Conservation (phyloP, 2,888 invertebrate species). For the Nomada goodeniana region DNA sequence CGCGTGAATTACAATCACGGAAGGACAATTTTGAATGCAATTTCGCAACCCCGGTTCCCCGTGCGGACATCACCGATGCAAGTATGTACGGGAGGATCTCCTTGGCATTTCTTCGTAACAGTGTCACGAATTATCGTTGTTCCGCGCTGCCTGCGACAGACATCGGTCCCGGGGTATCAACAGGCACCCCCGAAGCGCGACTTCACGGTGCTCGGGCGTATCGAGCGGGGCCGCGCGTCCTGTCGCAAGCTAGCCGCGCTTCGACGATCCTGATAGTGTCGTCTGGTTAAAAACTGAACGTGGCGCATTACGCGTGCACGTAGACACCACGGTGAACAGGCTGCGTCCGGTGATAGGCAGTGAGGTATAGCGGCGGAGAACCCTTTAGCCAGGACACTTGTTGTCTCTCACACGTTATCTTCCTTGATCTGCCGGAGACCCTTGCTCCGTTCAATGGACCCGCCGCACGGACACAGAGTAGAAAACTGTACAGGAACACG, state of each 20-base stretch:
- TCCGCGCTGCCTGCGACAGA: neutral
- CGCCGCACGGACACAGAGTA: neutral
- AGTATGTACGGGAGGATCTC: neutral
- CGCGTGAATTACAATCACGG: neutral
- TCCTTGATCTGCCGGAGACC: conserved; percentile 21
- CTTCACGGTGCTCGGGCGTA: conserved; percentile 22
- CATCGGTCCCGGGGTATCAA: conserved; percentile 39
- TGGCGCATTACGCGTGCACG: conserved; percentile 8
- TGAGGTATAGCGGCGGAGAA: conserved; percentile 8
- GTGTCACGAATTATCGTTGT: neutral
- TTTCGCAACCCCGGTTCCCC: rapidly evolving
- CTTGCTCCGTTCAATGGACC: neutral
- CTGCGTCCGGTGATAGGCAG: conserved; percentile 24
- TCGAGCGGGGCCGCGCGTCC: conserved; percentile 49
- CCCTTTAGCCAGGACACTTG: conserved; percentile 71
- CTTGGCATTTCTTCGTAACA: neutral
- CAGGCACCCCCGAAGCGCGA: conserved; percentile 42
- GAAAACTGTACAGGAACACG: neutral
- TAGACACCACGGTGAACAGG: conserved; percentile 27
- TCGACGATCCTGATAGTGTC: neutral
- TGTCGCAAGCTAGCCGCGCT: conserved; percentile 15
- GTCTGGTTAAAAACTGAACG: neutral
- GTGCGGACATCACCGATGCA: neutral
- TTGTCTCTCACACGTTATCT: conserved; percentile 62
- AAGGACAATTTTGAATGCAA: neutral